Evolutionary conservation across 1,140 invertebrate species (phyloP).

Genomic region (Acromyrmex charruanus): DNA sequence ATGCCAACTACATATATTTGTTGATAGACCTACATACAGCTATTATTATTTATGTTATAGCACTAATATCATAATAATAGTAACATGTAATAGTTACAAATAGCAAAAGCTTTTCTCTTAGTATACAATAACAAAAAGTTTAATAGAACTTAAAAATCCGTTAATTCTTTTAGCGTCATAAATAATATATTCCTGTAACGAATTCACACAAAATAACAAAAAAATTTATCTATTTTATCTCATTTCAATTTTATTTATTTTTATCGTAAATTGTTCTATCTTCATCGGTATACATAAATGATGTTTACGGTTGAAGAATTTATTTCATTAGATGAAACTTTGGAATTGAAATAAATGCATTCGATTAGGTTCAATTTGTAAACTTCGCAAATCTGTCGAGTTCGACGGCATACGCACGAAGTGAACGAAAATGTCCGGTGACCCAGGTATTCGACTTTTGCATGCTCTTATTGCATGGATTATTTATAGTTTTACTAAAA

Average conservation of each 20-base stretch:
- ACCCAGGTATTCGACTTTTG: constrained; percentile 69
- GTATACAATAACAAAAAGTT: no score
- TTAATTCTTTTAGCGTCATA: no score
- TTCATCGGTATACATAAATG: background rate
- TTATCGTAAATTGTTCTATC: background rate
- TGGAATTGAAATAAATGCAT: background rate
- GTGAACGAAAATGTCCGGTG: constrained; percentile 69
- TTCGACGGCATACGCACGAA: constrained; percentile 18
- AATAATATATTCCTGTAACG: no score
- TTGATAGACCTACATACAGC: no score
- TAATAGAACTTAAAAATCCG: no score
- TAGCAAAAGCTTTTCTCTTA: no score
- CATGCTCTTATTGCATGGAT: constrained; percentile 71
- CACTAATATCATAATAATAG: no score
- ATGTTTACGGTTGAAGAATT: background rate
- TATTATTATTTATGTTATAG: no score
- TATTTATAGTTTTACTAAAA: constrained; percentile 78
- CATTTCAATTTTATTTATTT: background rate
- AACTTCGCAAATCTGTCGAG: background rate
- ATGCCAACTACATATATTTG: no score
- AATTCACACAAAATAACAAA: background rate
- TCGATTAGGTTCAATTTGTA: constrained; percentile 7
- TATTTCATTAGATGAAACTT: background rate
- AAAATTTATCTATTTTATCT: background rate
- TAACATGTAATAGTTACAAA: no score